Evolutionary conservation across 2,888 invertebrate species (phyloP), one percentile per base, ranked within the genome.

Genomic region (Ornithoptera alexandrae): DNA sequence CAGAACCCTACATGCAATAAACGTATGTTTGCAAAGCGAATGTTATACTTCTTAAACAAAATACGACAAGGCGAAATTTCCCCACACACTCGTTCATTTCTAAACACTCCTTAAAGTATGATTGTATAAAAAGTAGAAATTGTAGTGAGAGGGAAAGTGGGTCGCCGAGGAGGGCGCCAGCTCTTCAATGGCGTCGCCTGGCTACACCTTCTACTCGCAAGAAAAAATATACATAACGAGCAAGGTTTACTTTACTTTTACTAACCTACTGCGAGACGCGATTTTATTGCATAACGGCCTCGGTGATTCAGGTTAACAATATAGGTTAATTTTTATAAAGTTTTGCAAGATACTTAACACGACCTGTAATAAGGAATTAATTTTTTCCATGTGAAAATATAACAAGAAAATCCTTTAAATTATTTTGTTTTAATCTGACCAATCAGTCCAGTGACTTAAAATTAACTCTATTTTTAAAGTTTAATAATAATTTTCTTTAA

Each of bases 121-220:
- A 24, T 42, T 63, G 46, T 50, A 59, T 50, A 53, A 60, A 68
- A 68, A 68, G 59, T 64, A 68, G 64, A 39, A 60, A 17, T 68
- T 15, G n/a, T 57, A 68, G 62, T 68, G 68, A 68, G 63, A 68
- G 69, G 56, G 61, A 69, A 69, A 69, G 65, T 65, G 58, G 69
- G 69, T 62, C 69, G 61, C 42, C 60, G 61, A 30, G 62, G 61
- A 50, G 62, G 65, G 64, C 20, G 39, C 64, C 58, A 39, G 18
- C 61, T 42, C 69, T 61, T 61, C 56, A 61, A 30, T 68, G 36
- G 63, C 39, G 39, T 36, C 63, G 65, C 57, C 57, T 53, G 62
- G 61, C 24, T 65, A 42, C 65, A 46, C 30, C 12, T 50, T 5
- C 46, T 42, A 6, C 56, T 59, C 42, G 57, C 30, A 53, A 18